These are phyloP conservation scores for Helostoma temminkii DNA, from an alignment of 2,797 vertebrate genomes.

Conservation along the genomic window DNA sequence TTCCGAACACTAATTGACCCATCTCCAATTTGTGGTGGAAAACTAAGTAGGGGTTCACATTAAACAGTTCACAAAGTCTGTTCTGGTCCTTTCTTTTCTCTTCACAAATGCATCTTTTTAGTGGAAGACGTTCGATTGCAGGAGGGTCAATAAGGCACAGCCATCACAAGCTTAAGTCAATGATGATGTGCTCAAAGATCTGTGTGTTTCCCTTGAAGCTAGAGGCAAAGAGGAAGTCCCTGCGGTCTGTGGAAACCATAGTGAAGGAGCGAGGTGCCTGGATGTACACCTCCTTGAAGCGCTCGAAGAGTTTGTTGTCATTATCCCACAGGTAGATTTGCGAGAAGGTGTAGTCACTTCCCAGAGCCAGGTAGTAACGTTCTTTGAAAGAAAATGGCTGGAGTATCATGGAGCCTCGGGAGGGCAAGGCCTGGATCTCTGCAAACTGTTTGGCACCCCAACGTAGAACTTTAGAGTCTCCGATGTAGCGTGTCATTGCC, in stretches of 20 bases:
- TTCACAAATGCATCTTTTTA: slow-evolving; percentile 64
- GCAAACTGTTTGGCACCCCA: slow-evolving; percentile 94
- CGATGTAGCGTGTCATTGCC: slow-evolving; percentile 95
- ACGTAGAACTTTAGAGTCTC: slow-evolving; percentile 94
- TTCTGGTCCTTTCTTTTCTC: slow-evolving; percentile 28
- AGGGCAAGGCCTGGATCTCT: slow-evolving; percentile 95
- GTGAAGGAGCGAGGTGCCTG: slow-evolving; percentile 97
- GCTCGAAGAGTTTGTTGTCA: slow-evolving; percentile 90
- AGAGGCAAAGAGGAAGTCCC: slow-evolving; percentile 97
- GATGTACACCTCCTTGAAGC: slow-evolving; percentile 97
- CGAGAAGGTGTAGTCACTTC: slow-evolving; percentile 98
- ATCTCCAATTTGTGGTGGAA: slow-evolving; percentile 35
- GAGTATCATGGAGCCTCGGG: slow-evolving; percentile 96
- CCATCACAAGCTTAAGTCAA: slow-evolving; percentile 92
- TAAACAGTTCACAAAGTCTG: slow-evolving; percentile 43
- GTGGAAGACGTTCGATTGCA: slow-evolving; percentile 73
- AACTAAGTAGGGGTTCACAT: slow-evolving; percentile 47
- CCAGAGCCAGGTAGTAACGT: slow-evolving; percentile 94
- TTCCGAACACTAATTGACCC: slow-evolving; percentile 28
- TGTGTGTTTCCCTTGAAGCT: slow-evolving; percentile 99
- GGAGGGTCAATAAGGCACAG: slow-evolving; percentile 57
- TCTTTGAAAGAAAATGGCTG: slow-evolving; percentile 95
- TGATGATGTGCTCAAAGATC: slow-evolving; percentile 95
- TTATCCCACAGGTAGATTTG: slow-evolving; percentile 96
- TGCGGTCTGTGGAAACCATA: slow-evolving; percentile 93